These are phyloP conservation scores for Capra hircus DNA, from an alignment of 2,113 vertebrate genomes.

Conservation along the genomic window DNA sequence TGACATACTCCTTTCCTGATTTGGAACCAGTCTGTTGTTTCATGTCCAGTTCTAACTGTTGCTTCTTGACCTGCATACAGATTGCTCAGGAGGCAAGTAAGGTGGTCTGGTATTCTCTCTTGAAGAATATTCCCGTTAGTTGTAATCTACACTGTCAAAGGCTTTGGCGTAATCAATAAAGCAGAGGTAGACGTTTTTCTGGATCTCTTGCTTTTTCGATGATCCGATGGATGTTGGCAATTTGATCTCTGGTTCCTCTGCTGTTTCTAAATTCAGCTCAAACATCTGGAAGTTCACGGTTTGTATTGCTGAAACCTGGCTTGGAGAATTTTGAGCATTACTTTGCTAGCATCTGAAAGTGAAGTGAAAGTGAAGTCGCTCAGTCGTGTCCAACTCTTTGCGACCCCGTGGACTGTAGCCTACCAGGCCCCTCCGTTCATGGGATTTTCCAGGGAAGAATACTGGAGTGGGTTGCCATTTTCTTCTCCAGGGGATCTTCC, in stretches of 20 bases:
- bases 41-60: not conserved
- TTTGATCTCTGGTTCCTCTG: not conserved
- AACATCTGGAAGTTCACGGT: not conserved
- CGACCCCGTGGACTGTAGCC: too few species aligned
- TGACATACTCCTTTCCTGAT: not conserved
- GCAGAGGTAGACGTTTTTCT: not conserved
- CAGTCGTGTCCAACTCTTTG: too few species aligned
- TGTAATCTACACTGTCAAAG: not conserved
- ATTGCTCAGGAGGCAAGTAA: not conserved
- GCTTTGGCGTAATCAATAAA: not conserved
- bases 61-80: not conserved
- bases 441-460: too few species aligned
- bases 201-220: not conserved
- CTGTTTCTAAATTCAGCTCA: not conserved
- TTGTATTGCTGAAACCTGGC: not conserved
- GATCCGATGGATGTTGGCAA: not conserved
- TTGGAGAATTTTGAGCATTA: not conserved
- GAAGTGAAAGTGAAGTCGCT: too few species aligned
- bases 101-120: not conserved
- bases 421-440: too few species aligned
- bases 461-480: too few species aligned
- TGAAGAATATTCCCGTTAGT: not conserved
- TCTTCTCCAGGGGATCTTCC: too few species aligned
- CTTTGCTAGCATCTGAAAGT: not conserved
- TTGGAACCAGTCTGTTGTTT: not conserved